Conservation (phyloP, 2,113 vertebrate species). For the Psammodynastes pulverulentus region DNA sequence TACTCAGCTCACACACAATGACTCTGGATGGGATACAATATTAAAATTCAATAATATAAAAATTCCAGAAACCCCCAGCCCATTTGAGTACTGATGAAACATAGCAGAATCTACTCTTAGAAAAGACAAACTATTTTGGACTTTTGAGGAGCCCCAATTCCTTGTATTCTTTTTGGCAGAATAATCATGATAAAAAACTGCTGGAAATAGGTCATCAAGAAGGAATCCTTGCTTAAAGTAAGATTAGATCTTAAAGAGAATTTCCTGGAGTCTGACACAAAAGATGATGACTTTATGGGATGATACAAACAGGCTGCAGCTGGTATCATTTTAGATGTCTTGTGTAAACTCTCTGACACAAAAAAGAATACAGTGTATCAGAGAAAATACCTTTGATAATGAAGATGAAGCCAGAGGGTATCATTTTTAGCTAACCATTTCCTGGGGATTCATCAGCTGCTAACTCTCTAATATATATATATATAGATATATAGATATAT, state of each 20-base stretch:
- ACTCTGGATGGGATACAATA: neutral
- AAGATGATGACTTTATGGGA: neutral
- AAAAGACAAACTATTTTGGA: neutral
- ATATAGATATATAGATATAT: too few species aligned
- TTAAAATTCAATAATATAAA: neutral
- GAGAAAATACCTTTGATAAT: neutral
- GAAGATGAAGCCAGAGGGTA: neutral
- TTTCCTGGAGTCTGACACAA: neutral
- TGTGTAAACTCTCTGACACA: neutral
- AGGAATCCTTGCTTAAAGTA: neutral
- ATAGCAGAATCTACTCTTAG: neutral
- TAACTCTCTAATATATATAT: neutral
- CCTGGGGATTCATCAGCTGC: neutral
- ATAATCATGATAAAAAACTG: neutral
- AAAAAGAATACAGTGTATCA: neutral
- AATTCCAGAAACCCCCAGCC: neutral
- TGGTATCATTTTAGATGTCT: neutral
- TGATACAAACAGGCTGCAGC: neutral
- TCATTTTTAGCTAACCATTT: neutral
- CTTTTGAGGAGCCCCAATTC: neutral
- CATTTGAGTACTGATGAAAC: neutral
- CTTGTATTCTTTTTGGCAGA: neutral
- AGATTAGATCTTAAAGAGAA: neutral
- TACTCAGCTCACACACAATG: neutral
- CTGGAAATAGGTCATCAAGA: neutral